phyloP scores from a whole-genome alignment of 2,797 vertebrate species.

The Anabacerthia variegaticeps region DNA sequence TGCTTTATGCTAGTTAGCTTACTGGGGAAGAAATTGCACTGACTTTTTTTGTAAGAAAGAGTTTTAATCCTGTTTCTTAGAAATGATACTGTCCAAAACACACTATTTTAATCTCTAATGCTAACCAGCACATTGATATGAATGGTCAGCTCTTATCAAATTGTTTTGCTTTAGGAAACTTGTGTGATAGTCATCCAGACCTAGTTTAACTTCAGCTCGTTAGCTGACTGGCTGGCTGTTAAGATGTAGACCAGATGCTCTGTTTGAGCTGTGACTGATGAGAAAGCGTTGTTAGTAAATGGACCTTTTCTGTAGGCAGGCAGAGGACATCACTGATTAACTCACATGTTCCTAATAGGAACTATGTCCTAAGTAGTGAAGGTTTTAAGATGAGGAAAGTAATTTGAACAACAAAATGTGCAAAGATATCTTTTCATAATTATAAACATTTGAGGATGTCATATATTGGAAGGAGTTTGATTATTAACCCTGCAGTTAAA shows the following conservation, averaged over 20 bases:
- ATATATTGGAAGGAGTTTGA: not conserved
- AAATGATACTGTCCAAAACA: not conserved
- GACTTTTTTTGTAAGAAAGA: not conserved
- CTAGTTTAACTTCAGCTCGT: not conserved
- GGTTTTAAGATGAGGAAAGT: not conserved
- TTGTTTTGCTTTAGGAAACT: not conserved
- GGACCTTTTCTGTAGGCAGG: not conserved
- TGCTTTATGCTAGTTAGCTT: not conserved
- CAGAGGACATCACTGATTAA: not conserved
- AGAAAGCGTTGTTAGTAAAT: not conserved
- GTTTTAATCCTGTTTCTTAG: not conserved
- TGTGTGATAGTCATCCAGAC: not conserved
- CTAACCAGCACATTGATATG: not conserved
- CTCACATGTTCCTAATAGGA: not conserved
- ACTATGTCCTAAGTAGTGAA: not conserved
- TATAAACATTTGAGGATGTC: not conserved
- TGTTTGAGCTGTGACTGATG: not conserved
- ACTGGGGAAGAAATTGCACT: not conserved
- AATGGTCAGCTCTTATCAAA: not conserved
- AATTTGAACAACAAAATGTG: conserved; percentile 13
- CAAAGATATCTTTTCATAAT: not conserved
- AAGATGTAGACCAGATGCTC: not conserved
- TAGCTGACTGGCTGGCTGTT: not conserved
- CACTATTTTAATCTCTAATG: not conserved
- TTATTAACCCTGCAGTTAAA: conserved; percentile 18